Conservation (phyloP, 2,797 vertebrate species). For the Sebastes goodei region DNA sequence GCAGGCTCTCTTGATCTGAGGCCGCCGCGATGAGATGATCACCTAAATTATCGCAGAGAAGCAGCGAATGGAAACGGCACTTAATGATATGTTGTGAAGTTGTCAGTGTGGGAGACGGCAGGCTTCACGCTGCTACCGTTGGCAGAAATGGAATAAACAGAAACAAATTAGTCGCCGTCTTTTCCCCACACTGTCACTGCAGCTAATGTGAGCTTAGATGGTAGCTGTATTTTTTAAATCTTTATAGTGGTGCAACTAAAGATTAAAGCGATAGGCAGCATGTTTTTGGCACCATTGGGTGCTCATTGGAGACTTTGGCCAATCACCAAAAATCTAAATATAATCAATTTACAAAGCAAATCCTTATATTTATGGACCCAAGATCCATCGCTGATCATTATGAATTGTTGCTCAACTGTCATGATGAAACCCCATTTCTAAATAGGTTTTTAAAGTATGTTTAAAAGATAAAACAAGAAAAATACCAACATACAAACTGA, state of each 20-base stretch:
- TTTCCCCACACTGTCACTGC: conserved; percentile 1
- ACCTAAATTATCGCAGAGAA: conserved; percentile 38
- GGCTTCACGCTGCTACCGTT: conserved; percentile 31
- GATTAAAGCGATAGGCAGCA: neutral
- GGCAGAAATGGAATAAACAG: conserved; percentile 34
- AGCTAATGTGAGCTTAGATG: neutral
- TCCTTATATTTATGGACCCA: neutral
- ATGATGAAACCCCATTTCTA: neutral
- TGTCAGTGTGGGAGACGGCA: conserved; percentile 36
- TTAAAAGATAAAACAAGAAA: neutral
- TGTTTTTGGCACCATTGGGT: too few relatives aligned
- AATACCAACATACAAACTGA: neutral
- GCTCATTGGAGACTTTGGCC: too few relatives aligned
- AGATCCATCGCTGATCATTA: neutral
- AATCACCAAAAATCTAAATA: neutral
- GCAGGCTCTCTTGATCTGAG: conserved; percentile 12
- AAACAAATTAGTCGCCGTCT: neutral
- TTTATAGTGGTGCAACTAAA: neutral
- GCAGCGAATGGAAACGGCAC: conserved; percentile 14
- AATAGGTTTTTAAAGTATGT: neutral
- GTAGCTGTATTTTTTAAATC: neutral
- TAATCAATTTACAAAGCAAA: neutral
- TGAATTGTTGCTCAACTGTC: neutral
- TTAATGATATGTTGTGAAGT: conserved; percentile 53
- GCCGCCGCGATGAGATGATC: conserved; percentile 24